Evolutionary conservation across 2,888 invertebrate species (phyloP).

Genomic region (Coelinius sp.): DNA sequence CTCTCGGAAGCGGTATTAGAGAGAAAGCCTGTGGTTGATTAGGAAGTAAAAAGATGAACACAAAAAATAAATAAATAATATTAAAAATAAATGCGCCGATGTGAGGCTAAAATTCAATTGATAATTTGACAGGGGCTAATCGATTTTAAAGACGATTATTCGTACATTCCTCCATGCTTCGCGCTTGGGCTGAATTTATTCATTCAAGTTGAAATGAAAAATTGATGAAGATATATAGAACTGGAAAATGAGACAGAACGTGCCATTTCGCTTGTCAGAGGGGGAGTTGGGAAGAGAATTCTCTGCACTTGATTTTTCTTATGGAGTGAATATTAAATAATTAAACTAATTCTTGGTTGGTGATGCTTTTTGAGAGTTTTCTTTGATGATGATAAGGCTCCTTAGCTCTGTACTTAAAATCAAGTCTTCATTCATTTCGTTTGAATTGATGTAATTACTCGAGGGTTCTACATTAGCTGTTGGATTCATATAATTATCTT

Average conservation of each 20-base stretch:
- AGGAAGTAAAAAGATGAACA: constrained; percentile 42
- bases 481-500: neutral
- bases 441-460: constrained; percentile 25
- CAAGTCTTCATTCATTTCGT: constrained; percentile 30
- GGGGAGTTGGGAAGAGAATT: neutral
- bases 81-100: constrained; percentile 30
- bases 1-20: constrained; percentile 55
- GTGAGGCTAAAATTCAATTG: constrained; percentile 66
- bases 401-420: constrained; percentile 33
- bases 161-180: constrained; percentile 51
- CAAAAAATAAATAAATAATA: constrained; percentile 50
- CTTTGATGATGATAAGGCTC: neutral
- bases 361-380: neutral
- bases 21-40: constrained; percentile 45
- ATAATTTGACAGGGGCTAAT: constrained; percentile 68
- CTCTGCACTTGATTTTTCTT: neutral
- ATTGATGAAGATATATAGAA: constrained; percentile 3
- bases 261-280: neutral
- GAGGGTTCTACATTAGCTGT: neutral
- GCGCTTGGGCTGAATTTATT: constrained; percentile 29
- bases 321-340: neutral
- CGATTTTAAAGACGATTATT: constrained; percentile 68
- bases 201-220: constrained; percentile 1
- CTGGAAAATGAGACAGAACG: neutral
- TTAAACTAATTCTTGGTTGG: neutral